phyloP scores from a whole-genome alignment of 2,888 invertebrate species.

The Physocephala rufipes region DNA sequence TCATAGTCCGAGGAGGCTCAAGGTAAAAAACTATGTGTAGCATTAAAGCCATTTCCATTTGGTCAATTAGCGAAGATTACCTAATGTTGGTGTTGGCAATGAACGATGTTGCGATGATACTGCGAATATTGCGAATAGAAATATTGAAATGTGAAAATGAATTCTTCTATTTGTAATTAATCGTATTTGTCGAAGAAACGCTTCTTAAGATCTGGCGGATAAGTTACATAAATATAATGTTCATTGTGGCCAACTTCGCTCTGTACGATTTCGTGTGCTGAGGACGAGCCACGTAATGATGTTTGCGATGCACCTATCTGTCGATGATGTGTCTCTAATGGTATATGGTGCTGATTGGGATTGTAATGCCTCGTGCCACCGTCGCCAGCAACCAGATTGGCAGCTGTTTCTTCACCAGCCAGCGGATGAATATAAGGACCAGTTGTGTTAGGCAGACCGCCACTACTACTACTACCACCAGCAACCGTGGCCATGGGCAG shows the following conservation, averaged over 20 bases:
- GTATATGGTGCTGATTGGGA: slow-evolving; percentile 42
- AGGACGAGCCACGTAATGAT: slow-evolving; percentile 60
- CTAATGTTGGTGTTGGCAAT: neutral
- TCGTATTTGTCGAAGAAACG: slow-evolving; percentile 75
- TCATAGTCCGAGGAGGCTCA: no score
- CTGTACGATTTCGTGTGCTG: slow-evolving; percentile 66
- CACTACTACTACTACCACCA: neutral
- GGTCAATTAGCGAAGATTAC: neutral
- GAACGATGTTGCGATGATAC: no score
- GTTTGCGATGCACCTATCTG: slow-evolving; percentile 59
- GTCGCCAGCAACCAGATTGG: slow-evolving; percentile 3
- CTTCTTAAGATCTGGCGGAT: slow-evolving; percentile 86
- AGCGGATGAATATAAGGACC: slow-evolving; percentile 16
- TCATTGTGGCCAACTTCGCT: slow-evolving; percentile 72
- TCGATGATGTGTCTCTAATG: slow-evolving; percentile 57
- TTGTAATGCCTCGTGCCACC: slow-evolving; percentile 54
- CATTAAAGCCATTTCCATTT: no score
- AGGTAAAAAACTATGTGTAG: neutral
- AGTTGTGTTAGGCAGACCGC: slow-evolving; percentile 10
- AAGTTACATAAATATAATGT: slow-evolving; percentile 87
- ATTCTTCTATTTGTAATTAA: slow-evolving; percentile 41
- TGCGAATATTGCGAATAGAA: no score
- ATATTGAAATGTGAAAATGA: neutral
- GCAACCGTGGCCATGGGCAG: slow-evolving; percentile 50
- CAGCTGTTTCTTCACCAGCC: slow-evolving; percentile 32